Evolutionary conservation across 2,113 vertebrate genomes (phyloP), one percentile per base, ranked within the genome.

Genomic region (Eulemur macaco): DNA sequence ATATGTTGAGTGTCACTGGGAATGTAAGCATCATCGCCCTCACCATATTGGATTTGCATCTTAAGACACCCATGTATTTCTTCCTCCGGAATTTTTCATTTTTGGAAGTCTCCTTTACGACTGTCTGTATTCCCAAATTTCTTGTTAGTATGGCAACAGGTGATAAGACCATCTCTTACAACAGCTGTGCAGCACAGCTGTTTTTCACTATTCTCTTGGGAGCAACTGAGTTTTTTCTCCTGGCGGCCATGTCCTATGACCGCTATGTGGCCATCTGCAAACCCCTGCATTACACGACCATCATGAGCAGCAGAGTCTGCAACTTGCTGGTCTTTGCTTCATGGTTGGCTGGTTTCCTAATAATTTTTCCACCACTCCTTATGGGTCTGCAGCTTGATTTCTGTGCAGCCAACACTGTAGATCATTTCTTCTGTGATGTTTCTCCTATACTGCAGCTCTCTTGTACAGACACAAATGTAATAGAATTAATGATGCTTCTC

Each of bases 41-140:
- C 52, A 97, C 93, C 2, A n/a, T 97, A 1, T 58, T 97, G n/a
- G 85, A 97, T 80, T 88, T 81, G 47, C 95, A 95, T 69, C 93
- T 98, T 34, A 97, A 97, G 86, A 98, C 82, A 23, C 93, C 97
- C 34, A 98, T 98, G 95, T 97, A 98, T 64, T 97, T 96, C 89
- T 98, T 98, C 56, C 95, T 98, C 50, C 34, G 47, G 17, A 97
- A 95, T 76, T 97, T 97, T 52, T 97, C 95, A 47, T 66, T 87
- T 95, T 96, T 97, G 87, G 97, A 97, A 97, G 87, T 97, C 39
- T 91, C 82, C 2, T 96, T 96, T 66, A 97, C 97, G 47, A 96
- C 95, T 23, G 96, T 92, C 54, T 92, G 84, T 27, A 95, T 95
- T 21, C 94, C 96, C 63, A 95, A 92, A 81, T 89, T 97, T 86